Evolutionary conservation across 2,113 vertebrate species (phyloP).

Genomic region (Leucoraja erinaceus): DNA sequence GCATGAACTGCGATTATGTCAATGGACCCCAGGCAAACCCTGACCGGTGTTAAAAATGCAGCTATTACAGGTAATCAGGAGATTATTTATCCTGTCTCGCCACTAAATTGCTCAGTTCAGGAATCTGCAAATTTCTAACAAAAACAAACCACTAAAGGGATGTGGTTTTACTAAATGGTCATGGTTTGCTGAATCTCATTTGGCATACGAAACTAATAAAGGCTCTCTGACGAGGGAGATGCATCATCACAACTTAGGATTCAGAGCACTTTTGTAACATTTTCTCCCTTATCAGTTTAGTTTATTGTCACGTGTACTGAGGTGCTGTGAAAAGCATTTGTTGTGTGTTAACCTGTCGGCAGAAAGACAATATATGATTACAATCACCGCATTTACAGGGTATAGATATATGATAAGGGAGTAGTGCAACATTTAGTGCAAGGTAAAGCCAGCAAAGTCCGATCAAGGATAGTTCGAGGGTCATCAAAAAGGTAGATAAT

Average conservation of each 20-base stretch:
- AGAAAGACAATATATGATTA: too few species aligned
- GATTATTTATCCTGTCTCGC: constrained; percentile 26
- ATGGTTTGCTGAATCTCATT: not conserved
- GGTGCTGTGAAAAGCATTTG: too few species aligned
- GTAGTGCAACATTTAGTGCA: too few species aligned
- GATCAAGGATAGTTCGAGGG: too few species aligned
- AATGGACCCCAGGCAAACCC: not conserved
- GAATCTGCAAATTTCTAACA: constrained; percentile 32
- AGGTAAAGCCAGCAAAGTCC: too few species aligned
- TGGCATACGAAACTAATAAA: constrained; percentile 10
- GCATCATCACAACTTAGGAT: not conserved
- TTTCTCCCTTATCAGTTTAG: not conserved
- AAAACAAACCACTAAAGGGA: constrained; percentile 30
- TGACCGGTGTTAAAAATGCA: constrained; percentile 19
- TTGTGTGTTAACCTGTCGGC: too few species aligned
- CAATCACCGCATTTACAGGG: too few species aligned
- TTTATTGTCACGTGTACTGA: too few species aligned
- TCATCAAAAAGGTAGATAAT: too few species aligned
- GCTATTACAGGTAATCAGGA: constrained; percentile 37
- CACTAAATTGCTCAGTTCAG: constrained; percentile 29
- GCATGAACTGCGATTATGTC: not conserved
- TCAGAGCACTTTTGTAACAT: not conserved
- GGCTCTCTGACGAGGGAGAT: not conserved
- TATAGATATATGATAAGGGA: too few species aligned
- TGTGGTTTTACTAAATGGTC: constrained; percentile 10